These are phyloP conservation scores for Blastomussa wellsi DNA, from an alignment of 92 coral and sea anemone genomes.

Conservation along the genomic window DNA sequence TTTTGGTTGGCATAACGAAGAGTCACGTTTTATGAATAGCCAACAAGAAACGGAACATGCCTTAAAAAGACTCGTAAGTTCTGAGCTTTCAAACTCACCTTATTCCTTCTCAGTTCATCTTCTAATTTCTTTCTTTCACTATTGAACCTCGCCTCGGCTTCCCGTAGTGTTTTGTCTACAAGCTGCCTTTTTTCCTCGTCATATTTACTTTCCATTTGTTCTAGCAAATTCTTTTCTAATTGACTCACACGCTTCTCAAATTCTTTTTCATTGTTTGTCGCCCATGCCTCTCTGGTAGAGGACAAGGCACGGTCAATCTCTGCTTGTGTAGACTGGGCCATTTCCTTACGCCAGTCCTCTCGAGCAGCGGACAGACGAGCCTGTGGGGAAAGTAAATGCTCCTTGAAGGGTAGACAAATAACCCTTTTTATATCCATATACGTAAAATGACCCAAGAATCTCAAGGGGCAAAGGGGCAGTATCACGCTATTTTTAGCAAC, in stretches of 20 bases:
- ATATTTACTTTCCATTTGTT: conserved; percentile 48
- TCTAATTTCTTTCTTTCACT: conserved; percentile 65
- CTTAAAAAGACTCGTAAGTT: too few species aligned
- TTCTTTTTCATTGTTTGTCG: conserved; percentile 69
- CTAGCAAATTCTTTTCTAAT: conserved; percentile 64
- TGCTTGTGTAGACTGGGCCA: conserved; percentile 62
- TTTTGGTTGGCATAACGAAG: neutral
- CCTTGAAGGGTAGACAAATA: neutral
- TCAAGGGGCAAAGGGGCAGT: too few species aligned
- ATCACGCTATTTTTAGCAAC: too few species aligned
- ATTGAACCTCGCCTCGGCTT: conserved; percentile 58
- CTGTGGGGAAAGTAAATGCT: conserved; percentile 19
- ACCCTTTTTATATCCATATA: too few species aligned
- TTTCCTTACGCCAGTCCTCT: conserved; percentile 75
- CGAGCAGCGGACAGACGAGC: conserved; percentile 67
- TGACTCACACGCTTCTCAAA: conserved; percentile 70
- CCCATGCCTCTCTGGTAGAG: conserved; percentile 88
- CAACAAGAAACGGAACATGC: neutral
- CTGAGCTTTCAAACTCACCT: conserved; percentile 54
- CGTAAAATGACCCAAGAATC: too few species aligned
- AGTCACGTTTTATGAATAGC: neutral
- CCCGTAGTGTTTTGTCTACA: conserved; percentile 59
- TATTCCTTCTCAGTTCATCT: conserved; percentile 63
- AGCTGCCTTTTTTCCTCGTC: conserved; percentile 57
- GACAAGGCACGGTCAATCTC: conserved; percentile 85